A percentile compares a stretch with the other conserved stretches of the same genome.
These are phyloP conservation scores for silkworm (Bombyx mori) DNA, from an alignment of 1,140 invertebrate species.

Conservation along the genomic window ASM3026992v2 NC_085114.1:8466501-8467000, in stretches of 20 bases:
- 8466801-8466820: constrained; percentile 15
- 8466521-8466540: constrained; percentile 1
- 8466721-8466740: constrained; percentile 52
- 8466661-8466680: not conserved
- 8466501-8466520: not conserved
- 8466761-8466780: constrained; percentile 51
- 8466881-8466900: constrained; percentile 14
- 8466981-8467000: too few species aligned
- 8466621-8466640: constrained; percentile 16
- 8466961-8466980: too few species aligned
- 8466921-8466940: constrained; percentile 1
- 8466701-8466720: constrained; percentile 15
- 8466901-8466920: constrained; percentile 19
- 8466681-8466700: not conserved
- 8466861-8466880: constrained; percentile 17
- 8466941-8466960: too few species aligned
- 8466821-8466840: constrained; percentile 57
- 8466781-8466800: constrained; percentile 43
- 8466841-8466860: constrained; percentile 58
- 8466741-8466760: constrained; percentile 38
- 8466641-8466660: constrained; percentile 9
- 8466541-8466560: not conserved
- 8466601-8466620: constrained; percentile 11
- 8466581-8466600: constrained; percentile 1
- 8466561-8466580: not conserved